Base-by-base conservation (phyloP, 2,888 invertebrate genomes). In the Pilophorus perplexus region DNA sequence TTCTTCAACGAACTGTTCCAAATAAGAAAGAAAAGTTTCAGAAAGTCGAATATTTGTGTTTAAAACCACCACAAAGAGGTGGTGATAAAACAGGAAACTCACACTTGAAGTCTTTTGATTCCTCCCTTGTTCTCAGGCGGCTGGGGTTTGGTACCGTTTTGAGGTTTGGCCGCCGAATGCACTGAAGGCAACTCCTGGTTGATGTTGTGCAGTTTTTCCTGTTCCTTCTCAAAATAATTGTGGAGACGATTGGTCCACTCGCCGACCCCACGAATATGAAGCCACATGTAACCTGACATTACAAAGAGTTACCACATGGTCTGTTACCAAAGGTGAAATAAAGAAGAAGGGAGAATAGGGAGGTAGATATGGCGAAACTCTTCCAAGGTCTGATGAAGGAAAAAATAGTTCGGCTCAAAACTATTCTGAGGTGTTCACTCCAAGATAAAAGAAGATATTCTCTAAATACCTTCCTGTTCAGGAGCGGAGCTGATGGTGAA, bases 401-500 rank as follows among this genome's bases (percentile, higher is more conserved):
- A 10, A 33, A 33, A 33, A 33, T 8, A 33, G 12, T 33, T 8
- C 8, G 37, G 12, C 8, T n/a, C n/a, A n/a, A n/a, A n/a, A n/a
- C n/a, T n/a, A n/a, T n/a, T n/a, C n/a, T n/a, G n/a, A n/a, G n/a
- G n/a, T n/a, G n/a, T n/a, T n/a, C n/a, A n/a, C n/a, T n/a, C n/a
- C n/a, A n/a, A n/a, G n/a, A n/a, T n/a, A n/a, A n/a, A n/a, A n/a
- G n/a, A n/a, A n/a, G n/a, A 33, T 33, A 33, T 12, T 33, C 52
- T 72, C 74, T n/a, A n/a, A n/a, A n/a, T n/a, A 87, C 91, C 90
- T 80, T 90, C 88, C 76, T 93, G 89, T 77, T 96, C 95, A 0
- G 96, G 96, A 5, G 95, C 93, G 73, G 93, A 93, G 79, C 94
- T 95, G 71, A 96, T 89, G 1, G 96, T 96, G 75, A 97, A 95